Evolutionary conservation across 2,113 vertebrate genomes (phyloP), one percentile per base, ranked within the genome.

Genomic region (Blennius ocellaris): DNA sequence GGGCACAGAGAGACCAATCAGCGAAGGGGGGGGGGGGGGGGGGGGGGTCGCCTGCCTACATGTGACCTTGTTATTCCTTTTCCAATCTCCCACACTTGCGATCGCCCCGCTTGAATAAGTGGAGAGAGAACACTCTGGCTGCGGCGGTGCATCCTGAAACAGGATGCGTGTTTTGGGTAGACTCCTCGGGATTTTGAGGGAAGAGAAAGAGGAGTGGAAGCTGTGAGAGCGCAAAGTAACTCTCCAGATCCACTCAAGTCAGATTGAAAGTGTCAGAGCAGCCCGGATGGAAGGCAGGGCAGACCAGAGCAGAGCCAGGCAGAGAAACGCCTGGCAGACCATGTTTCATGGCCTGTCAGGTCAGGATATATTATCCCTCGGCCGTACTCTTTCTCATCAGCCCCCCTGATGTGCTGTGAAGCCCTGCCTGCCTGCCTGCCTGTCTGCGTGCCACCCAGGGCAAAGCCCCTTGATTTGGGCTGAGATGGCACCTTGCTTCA

Each of bases 361-460:
- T 89, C 79, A 86, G 80, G 82, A 78, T 21, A 67, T 69, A 79
- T 77, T 85, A 82, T 78, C 86, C 69, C 64, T 44, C 53, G 68
- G 75, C 48, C 85, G 54, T 72, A 81, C 90, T 75, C 77, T 82
- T 88, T 89, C 80, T 92, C 83, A 91, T 92, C 91, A 91, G 82
- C 88, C 90, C 82, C 21, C 90, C 84, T 55, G 86, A 85, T 89
- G 89, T 51, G 85, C 72, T 44, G 75, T 21, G 84, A 82, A 80
- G 69, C 50, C 55, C 65, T 54, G 48, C 53, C 64, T 44, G 21
- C 55, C 65, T 57, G 48, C 53, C 64, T 44, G 68, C 21, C 21
- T 30, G 21, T 4, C 21, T 30, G 21, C 40, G 74, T 80, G 66
- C 59, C 68, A 54, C 16, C 53, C 60, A 54, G 5, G 1, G 47